Evolutionary conservation across 2,888 invertebrate genomes (phyloP), one percentile per base, ranked within the genome.

Genomic region (Lithophane socia): DNA sequence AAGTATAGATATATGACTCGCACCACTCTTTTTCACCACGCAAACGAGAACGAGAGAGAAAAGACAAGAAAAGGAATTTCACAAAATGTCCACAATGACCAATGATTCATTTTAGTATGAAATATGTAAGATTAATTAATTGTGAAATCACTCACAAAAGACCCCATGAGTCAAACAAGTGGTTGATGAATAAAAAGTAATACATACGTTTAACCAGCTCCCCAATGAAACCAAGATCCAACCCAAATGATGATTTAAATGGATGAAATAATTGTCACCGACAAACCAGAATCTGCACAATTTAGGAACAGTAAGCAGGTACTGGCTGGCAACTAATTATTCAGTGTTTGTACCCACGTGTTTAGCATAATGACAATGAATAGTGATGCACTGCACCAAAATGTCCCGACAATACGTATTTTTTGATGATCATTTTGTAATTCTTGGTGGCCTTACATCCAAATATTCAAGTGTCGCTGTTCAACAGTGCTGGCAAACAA

Each of bases 311-410:
- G 8, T 37, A 44, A 44, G 44, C 49, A 66, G 24, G 37, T 4
- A 37, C 37, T 37, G 37, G 37, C 37, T 4, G 5, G 37, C 37
- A 37, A 5, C 9, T 67, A 16, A 73, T 80, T 58, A 74, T 78
- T 73, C 49, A 29, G 63, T 37, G 56, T 58, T 70, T 65, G 44
- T 64, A 44, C 21, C 56, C 64, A 65, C 29, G n/a, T 65, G 56
- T 44, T 58, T 65, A 80, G 58, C 64, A 79, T 73, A 71, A 75
- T 65, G 65, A 65, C 21, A 75, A 75, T 75, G 61, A 75, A 49
- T 42, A 54, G 60, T 56, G 52, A 52, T 49, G 47, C 21, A 52
- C 56, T 29, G 44, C 24, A 66, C 10, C 10, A 73, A 52, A 49
- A 79, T 42, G 47, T 64, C 29, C 42, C 56, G 1, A 49, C 16